Base-by-base conservation (phyloP, 35 echinoderm and acorn worm species). In the Ophiothrix spiculata region DNA sequence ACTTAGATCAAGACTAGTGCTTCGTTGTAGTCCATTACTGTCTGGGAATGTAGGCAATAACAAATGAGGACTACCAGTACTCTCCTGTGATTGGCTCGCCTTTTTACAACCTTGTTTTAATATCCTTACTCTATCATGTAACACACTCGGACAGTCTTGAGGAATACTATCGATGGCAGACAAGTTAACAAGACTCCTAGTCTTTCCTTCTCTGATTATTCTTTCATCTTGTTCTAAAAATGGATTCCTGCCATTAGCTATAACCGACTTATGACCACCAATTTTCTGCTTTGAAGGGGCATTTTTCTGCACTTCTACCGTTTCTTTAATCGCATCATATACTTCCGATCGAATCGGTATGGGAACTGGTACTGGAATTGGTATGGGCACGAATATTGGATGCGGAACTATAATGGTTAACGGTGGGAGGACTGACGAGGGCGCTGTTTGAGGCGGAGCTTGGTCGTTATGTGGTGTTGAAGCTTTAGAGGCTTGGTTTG, bases 301-400 rank as follows among this genome's bases (percentile, higher is more conserved):
- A 38, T 39, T 23, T 79, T 54, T 56, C 37, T 54, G 45, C 40
- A 45, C 56, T 39, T 79, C 33, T 36, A 34, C 42, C 76, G 36
- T 80, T 1, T 91, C 86, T 84, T 60, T 84, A 33, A 69, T 69
- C 36, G 77, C 78, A 41, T 92, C 80, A 79, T 88, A 89, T 73
- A 60, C 64, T 38, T 85, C 84, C 77, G 35, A 36, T 1, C 83
- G 86, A 25, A 99, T 86, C 46, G 96, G 96, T 84, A 99, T 94
- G 63, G 96, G 96, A 29, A 99, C 84, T 32, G 96, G 96, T 36
- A 99, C 90, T 0, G 96, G 92, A 35, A 91, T 84, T 35, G 95
- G 95, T 64, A 99, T 87, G 21, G 92, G 96, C 36, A 98, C 86
- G 86, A 98, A 91, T 39, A 98, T 83, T 11, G 96, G 96, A 54